Evolutionary conservation across 2,888 invertebrate species (phyloP), one percentile per base, ranked within the genome.

Genomic region (Phaonia tiefii): DNA sequence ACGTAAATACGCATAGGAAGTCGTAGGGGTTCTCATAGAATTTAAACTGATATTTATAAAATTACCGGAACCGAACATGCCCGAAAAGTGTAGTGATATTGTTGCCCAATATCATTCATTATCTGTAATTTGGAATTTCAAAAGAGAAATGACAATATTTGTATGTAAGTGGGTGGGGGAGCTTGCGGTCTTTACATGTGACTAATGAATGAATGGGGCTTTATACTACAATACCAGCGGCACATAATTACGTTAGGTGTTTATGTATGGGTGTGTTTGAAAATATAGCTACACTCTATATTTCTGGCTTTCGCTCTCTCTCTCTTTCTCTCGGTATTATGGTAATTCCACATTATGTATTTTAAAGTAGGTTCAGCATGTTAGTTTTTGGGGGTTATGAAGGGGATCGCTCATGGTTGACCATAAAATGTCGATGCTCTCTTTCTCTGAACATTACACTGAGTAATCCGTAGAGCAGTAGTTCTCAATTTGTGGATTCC

Each of bases 221-320:
- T 22, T 20, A 66, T 11, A 70, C 17, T 44, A 67, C 46, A 42
- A 39, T 20, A 60, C 58, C 69, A 70, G 31, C 8, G 8, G 31
- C 65, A 66, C 80, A 80, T 80, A 80, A 80, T 80, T 76, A 80
- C 70, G 76, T 69, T 76, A 56, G 46, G 58, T 51, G 63, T 60
- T 39, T 66, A 44, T 56, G 63, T 73, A 79, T 69, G 44, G 51
- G 39, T 54, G 37, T 56, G 54, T 76, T 65, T 69, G 65, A 73
- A 76, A 75, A 37, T 75, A 71, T 10, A 60, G 37, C 42, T 66
- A 4, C 65, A 66, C 73, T 80, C 69, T n/a, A n/a, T n/a, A n/a
- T n/a, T n/a, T n/a, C n/a, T n/a, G n/a, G n/a, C n/a, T 51, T 46
- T 49, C 67, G 58, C 75, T 20, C 20, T 15, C n/a, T 58, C 13